A percentile compares a stretch with the other conserved stretches of the same genome.
Evolutionary conservation across 2,113 vertebrate genomes (phyloP).

Genomic region (Melanostigma gelatinosum): DNA sequence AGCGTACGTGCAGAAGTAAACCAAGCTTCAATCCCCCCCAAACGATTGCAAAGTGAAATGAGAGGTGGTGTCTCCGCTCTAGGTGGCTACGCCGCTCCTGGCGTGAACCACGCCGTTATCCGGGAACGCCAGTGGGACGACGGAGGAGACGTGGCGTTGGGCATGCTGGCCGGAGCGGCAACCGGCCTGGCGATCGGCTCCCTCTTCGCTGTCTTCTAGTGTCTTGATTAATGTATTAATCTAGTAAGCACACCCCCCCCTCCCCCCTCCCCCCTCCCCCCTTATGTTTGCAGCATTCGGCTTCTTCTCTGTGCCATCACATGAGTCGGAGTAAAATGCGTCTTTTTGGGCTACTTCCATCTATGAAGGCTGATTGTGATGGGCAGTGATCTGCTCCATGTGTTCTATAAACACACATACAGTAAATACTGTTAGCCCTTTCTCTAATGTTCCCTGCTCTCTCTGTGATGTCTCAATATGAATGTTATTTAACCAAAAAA

Average conservation of each 20-base stretch:
- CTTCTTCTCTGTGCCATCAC: constrained; percentile 62
- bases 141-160: constrained; percentile 89
- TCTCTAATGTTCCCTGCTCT: constrained; percentile 39
- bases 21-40: neutral
- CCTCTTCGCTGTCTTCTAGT: constrained; percentile 94
- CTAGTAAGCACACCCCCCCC: neutral
- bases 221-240: neutral
- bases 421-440: constrained; percentile 68
- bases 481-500: constrained; percentile 58
- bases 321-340: constrained; percentile 50
- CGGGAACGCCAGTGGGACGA: constrained; percentile 88
- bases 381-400: constrained; percentile 36
- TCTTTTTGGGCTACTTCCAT: constrained; percentile 32
- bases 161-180: constrained; percentile 93
- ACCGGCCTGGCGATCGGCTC: constrained; percentile 96
- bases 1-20: no score
- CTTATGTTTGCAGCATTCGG: constrained; percentile 27
- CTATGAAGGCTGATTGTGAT: constrained; percentile 61
- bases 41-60: no score
- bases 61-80: neutral
- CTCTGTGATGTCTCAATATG: constrained; percentile 51
- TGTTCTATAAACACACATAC: constrained; percentile 26
- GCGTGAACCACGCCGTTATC: constrained; percentile 89
- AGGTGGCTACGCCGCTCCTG: constrained; percentile 85
- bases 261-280: neutral